A percentile compares a stretch with the other conserved stretches of the same genome.
Evolutionary conservation across 2,113 vertebrate species (phyloP).

Genomic region (Heloderma charlesbogerti): DNA sequence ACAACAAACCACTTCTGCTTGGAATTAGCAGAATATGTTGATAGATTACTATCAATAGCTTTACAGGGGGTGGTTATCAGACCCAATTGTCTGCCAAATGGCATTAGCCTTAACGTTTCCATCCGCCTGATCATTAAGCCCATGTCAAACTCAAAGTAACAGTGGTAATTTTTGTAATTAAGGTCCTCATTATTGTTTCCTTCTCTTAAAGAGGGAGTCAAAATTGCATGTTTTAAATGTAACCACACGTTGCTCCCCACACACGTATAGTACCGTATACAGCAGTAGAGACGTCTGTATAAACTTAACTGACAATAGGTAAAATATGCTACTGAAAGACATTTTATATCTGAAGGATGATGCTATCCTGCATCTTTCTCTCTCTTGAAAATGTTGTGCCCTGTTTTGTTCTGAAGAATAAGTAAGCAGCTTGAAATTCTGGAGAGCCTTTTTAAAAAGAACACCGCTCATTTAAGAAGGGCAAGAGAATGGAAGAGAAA

Average conservation of each 20-base stretch:
- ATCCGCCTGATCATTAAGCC: slow-evolving; percentile 78
- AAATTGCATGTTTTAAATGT: slow-evolving; percentile 78
- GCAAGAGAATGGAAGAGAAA: neutral
- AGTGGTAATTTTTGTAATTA: slow-evolving; percentile 87
- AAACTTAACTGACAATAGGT: slow-evolving; percentile 41
- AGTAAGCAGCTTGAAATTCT: neutral
- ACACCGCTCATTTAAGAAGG: neutral
- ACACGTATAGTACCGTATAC: slow-evolving; percentile 35
- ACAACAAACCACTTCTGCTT: slow-evolving; percentile 52
- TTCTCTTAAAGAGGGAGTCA: slow-evolving; percentile 79
- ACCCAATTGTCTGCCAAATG: slow-evolving; percentile 75
- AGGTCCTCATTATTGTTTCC: slow-evolving; percentile 84
- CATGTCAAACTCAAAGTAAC: slow-evolving; percentile 79
- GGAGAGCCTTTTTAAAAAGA: neutral
- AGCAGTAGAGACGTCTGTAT: slow-evolving; percentile 17
- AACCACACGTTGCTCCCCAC: slow-evolving; percentile 70
- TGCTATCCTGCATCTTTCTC: neutral
- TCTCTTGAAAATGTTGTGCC: slow-evolving; percentile 9
- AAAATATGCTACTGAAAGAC: slow-evolving; percentile 29
- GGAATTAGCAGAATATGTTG: slow-evolving; percentile 60
- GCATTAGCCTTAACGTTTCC: slow-evolving; percentile 79
- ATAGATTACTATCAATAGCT: slow-evolving; percentile 68
- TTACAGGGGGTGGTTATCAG: slow-evolving; percentile 68
- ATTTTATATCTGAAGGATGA: slow-evolving; percentile 1
- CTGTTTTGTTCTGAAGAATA: neutral